These are phyloP conservation scores for Nipponacmea schrenckii DNA, from an alignment of 2,888 invertebrate species.

Conservation along the genomic window DNA sequence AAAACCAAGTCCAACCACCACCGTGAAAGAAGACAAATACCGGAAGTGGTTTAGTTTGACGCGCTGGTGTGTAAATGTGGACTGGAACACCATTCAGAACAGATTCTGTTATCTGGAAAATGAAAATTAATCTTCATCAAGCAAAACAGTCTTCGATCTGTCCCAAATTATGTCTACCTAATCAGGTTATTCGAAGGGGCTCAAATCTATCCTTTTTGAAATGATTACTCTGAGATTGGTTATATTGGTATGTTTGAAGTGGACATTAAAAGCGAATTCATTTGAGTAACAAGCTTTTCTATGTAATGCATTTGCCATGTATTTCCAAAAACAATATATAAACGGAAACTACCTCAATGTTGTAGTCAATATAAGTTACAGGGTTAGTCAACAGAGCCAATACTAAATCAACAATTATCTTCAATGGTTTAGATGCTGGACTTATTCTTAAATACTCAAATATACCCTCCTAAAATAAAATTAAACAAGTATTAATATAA, in stretches of 20 bases:
- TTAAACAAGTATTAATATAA: not conserved
- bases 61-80: constrained; percentile 33
- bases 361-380: constrained; percentile 28
- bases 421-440: constrained; percentile 39
- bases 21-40: constrained; percentile 60
- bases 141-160: no score
- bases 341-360: constrained; percentile 29
- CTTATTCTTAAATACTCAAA: constrained; percentile 42
- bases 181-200: not conserved
- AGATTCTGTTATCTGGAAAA: constrained; percentile 28
- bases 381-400: constrained; percentile 42
- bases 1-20: constrained; percentile 58
- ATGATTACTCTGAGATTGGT: no score
- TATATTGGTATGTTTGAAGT: no score
- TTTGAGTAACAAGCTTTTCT: no score
- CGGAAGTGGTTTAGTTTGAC: constrained; percentile 33
- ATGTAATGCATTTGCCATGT: no score
- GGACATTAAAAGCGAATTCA: no score
- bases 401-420: constrained; percentile 42
- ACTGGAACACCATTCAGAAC: constrained; percentile 41
- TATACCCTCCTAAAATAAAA: constrained; percentile 31
- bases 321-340: no score
- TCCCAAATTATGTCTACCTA: no score
- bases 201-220: not conserved
- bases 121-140: not conserved